Evolutionary conservation across 2,113 vertebrate species (phyloP).

Genomic region (Mola mola): DNA sequence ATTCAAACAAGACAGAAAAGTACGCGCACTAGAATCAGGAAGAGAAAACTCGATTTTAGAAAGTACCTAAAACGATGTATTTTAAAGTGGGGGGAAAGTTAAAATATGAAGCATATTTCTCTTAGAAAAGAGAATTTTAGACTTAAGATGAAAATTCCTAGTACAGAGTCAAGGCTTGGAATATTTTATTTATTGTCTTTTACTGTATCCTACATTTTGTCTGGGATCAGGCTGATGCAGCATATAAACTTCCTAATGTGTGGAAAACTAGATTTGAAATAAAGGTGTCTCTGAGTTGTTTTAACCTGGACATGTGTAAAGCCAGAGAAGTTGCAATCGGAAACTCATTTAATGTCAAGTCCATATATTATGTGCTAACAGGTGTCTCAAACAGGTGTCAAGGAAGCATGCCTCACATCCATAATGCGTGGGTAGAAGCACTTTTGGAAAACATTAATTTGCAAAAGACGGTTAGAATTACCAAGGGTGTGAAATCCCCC

Average conservation of each 20-base stretch:
- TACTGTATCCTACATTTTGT: not conserved
- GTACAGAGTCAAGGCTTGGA: not conserved
- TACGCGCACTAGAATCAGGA: not conserved
- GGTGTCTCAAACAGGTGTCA: constrained; percentile 79
- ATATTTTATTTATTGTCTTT: not conserved
- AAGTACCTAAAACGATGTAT: not conserved
- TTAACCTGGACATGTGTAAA: not conserved
- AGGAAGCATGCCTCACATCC: constrained; percentile 60
- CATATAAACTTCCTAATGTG: not conserved
- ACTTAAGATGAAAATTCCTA: not conserved
- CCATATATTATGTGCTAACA: constrained; percentile 57
- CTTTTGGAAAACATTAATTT: constrained; percentile 75
- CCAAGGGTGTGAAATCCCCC: constrained; percentile 47
- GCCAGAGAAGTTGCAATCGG: constrained; percentile 35
- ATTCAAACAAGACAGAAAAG: not conserved
- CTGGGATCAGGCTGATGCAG: not conserved
- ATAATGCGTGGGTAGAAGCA: constrained; percentile 56
- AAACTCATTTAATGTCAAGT: constrained; percentile 43
- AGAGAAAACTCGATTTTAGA: not conserved
- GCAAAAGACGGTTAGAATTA: constrained; percentile 67
- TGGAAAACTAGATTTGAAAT: constrained; percentile 15
- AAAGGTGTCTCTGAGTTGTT: constrained; percentile 14
- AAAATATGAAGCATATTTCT: not conserved
- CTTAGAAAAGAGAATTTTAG: not conserved
- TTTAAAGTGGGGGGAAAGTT: not conserved